Evolutionary conservation across 2,113 vertebrate species (phyloP), one percentile per base, ranked within the genome.

Genomic region (Tragelaphus imberbis): DNA sequence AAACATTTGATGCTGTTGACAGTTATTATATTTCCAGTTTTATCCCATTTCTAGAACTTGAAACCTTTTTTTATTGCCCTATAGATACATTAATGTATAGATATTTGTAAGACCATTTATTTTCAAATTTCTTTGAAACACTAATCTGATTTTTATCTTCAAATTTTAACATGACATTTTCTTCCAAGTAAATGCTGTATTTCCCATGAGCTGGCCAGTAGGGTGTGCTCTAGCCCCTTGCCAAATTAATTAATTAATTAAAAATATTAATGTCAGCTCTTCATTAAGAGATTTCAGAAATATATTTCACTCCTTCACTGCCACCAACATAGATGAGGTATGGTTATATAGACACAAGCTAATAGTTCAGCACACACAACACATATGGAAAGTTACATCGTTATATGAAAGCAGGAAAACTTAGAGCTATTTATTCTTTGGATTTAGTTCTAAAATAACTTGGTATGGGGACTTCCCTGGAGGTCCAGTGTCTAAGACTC

Each of bases 201-300:
- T 98, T 97, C 97, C 91, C 75, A 96, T 97, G 44, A 87, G 93
- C 94, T 90, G 98, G 81, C 98, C 98, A 97, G 98, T 97, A 98
- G 98, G 98, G 98, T 98, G 98, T 96, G 98, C 98, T 98, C 91
- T 98, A 96, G 97, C 89, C 96, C 97, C 97, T 98, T 97, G 27
- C 87, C 97, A 97, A 82, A 96, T 96, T 47, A 97, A 81, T 81
- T 51, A 81, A 97, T 95, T 94, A 98, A 97, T 96, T 92, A 88
- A 94, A 94, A 97, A 91, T 77, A 91, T 95, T 75, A 94, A 36
- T 30, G 30, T 59, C 61, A 91, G 56, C 40, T 40, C 59, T 94
- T 94, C 47, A 80, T 77, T 92, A 94, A 79, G 63, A 77, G 56
- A 91, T 93, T 84, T 91, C 71, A 85, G 91, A 88, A 90, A 85